phyloP scores from a whole-genome alignment of 2,888 invertebrate species.

The Aelia acuminata region DNA sequence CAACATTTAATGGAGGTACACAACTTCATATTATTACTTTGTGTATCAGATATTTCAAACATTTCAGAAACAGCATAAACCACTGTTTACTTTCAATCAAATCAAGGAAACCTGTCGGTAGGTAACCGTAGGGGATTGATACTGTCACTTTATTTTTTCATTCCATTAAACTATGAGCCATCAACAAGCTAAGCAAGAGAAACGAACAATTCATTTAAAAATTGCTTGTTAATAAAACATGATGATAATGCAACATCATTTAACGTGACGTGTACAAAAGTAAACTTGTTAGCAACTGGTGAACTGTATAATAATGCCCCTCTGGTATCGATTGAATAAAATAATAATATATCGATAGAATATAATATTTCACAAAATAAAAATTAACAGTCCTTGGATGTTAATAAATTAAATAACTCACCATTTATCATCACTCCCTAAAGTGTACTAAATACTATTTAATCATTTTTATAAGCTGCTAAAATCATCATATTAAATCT shows the following conservation, averaged over 20 bases:
- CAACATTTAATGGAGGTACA: background rate
- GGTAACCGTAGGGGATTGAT: constrained; percentile 20
- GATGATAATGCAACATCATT: background rate
- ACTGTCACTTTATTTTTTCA: constrained; percentile 3
- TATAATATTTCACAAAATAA: background rate
- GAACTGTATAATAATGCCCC: background rate
- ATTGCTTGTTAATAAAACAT: background rate
- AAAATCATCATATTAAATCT: too few relatives aligned
- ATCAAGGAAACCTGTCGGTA: constrained; percentile 12
- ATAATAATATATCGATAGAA: background rate
- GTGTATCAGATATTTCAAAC: constrained; percentile 88
- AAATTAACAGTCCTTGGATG: too few relatives aligned
- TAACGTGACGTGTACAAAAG: constrained; percentile 39
- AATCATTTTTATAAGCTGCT: too few relatives aligned
- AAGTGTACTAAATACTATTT: too few relatives aligned
- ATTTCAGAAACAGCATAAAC: constrained; percentile 70
- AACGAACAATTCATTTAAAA: background rate
- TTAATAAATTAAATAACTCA: too few relatives aligned
- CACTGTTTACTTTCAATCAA: background rate
- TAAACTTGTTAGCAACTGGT: background rate
- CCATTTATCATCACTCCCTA: too few relatives aligned
- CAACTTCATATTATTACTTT: constrained; percentile 77
- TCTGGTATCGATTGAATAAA: background rate
- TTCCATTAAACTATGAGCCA: background rate
- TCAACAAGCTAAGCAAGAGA: background rate